Evolutionary conservation across 2,888 invertebrate genomes (phyloP).

Genomic region (Volucella inflata): DNA sequence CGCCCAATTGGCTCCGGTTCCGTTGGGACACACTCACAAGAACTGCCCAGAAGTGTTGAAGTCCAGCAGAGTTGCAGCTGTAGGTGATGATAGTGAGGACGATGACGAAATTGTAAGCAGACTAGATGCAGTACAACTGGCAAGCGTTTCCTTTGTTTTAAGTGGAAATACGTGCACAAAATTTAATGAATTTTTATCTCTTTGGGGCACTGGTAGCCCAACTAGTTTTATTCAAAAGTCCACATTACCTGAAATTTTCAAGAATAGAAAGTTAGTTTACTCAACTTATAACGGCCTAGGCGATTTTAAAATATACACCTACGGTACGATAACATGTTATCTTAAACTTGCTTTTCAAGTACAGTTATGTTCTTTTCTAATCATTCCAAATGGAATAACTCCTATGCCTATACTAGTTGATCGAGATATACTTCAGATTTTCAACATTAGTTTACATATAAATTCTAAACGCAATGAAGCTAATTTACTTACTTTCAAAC

Average conservation of each 20-base stretch:
- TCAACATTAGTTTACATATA: neutral
- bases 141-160: slow-evolving; percentile 47
- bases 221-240: slow-evolving; percentile 2
- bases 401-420: slow-evolving; percentile 11
- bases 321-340: slow-evolving; percentile 8
- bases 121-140: slow-evolving; percentile 32
- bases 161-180: slow-evolving; percentile 21
- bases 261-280: neutral
- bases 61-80: too few species aligned
- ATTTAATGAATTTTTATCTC: slow-evolving; percentile 20
- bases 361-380: slow-evolving; percentile 12
- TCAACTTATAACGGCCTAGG: slow-evolving; percentile 18
- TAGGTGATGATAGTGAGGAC: neutral
- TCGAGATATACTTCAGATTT: neutral
- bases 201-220: slow-evolving; percentile 61
- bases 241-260: slow-evolving; percentile 35
- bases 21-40: too few species aligned
- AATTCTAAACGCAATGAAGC: neutral
- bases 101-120: neutral
- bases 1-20: too few species aligned
- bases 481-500: too few species aligned
- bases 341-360: neutral
- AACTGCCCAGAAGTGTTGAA: too few species aligned
- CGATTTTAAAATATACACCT: slow-evolving; percentile 2
- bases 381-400: slow-evolving; percentile 19